Conservation (phyloP, 37 sponge, comb jelly and placozoan species). For the Ephydatia muelleri region DNA sequence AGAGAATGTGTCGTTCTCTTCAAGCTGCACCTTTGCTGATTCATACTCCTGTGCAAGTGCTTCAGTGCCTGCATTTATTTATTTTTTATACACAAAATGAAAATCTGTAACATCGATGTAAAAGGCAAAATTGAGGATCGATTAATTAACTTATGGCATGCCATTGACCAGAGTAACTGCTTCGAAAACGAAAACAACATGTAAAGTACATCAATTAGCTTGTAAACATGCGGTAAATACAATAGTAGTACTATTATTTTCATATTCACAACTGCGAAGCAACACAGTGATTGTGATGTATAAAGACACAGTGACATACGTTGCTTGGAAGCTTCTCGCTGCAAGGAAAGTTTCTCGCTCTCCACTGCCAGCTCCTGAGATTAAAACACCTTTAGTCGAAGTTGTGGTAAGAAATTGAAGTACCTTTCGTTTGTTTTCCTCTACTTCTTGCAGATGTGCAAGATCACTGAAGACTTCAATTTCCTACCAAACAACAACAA, state of each 20-base stretch:
- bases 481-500: slow-evolving; percentile 39
- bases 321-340: slow-evolving; percentile 41
- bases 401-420: not conserved
- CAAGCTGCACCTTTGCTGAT: slow-evolving; percentile 58
- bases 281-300: too few species aligned
- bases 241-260: too few species aligned
- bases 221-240: too few species aligned
- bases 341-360: slow-evolving; percentile 39
- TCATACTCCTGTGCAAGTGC: slow-evolving; percentile 62
- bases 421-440: slow-evolving; percentile 60
- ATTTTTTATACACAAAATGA: too few species aligned
- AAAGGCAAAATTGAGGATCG: not conserved
- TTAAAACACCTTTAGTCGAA: not conserved
- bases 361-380: slow-evolving; percentile 52
- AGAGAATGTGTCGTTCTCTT: slow-evolving; percentile 83
- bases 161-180: too few species aligned
- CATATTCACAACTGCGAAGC: too few species aligned
- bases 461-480: slow-evolving; percentile 66
- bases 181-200: too few species aligned
- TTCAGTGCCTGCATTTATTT: slow-evolving; percentile 47
- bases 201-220: too few species aligned
- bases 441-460: slow-evolving; percentile 26
- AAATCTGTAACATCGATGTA: not conserved
- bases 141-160: too few species aligned
- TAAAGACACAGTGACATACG: slow-evolving; percentile 45